Conservation (phyloP, 2,113 vertebrate species). For the Nothobranchius kuhntae region DNA sequence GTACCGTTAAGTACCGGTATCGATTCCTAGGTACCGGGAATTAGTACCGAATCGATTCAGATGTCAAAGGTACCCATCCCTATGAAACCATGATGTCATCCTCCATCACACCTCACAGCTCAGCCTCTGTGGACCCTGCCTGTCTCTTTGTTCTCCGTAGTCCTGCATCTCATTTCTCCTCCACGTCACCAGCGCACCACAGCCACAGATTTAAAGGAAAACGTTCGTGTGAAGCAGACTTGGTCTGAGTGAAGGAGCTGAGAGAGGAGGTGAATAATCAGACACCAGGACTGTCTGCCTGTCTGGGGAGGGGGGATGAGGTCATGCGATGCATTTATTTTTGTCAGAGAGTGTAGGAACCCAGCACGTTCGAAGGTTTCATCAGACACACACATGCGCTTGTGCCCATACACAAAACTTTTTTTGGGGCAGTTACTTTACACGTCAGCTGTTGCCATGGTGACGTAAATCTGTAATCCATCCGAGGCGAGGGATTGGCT, state of each 20-base stretch:
- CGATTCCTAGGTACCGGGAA: no score
- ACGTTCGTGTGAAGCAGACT: slow-evolving; percentile 49
- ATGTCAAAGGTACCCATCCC: no score
- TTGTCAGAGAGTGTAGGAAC: slow-evolving; percentile 54
- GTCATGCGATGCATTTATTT: slow-evolving; percentile 50
- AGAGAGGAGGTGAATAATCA: slow-evolving; percentile 22
- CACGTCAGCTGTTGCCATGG: slow-evolving; percentile 84
- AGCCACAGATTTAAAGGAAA: not conserved
- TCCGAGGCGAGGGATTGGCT: slow-evolving; percentile 66
- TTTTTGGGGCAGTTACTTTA: slow-evolving; percentile 66
- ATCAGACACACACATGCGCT: slow-evolving; percentile 62
- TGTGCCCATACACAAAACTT: slow-evolving; percentile 59
- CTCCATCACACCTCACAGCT: slow-evolving; percentile 56
- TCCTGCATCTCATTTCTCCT: slow-evolving; percentile 48
- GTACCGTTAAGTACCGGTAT: no score
- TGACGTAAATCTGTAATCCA: slow-evolving; percentile 70
- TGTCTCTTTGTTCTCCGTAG: slow-evolving; percentile 57
- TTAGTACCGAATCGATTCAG: no score
- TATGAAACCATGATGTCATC: slow-evolving; percentile 74
- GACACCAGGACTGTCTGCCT: slow-evolving; percentile 32
- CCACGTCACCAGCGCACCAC: slow-evolving; percentile 26
- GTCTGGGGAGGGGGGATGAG: slow-evolving; percentile 64
- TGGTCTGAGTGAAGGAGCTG: slow-evolving; percentile 24
- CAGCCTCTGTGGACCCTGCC: slow-evolving; percentile 47
- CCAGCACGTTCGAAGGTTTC: slow-evolving; percentile 56